Base-by-base conservation (phyloP, 1,140 invertebrate genomes). In the Temnothorax curvispinosus region DNA sequence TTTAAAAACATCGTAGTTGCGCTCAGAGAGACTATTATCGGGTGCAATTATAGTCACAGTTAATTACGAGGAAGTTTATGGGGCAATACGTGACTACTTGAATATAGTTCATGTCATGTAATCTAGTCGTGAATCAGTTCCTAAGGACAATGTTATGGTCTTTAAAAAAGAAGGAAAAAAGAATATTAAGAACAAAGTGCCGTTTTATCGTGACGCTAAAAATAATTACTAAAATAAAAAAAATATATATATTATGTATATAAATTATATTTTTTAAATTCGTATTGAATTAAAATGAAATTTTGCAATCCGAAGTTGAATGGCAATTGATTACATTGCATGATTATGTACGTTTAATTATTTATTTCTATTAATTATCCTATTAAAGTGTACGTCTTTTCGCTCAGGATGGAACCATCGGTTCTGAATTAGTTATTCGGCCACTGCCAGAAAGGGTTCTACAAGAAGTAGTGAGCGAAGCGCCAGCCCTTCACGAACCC, bases 321-420 rank as follows among this genome's bases (percentile, higher is more conserved):
- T 52, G 50, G 18, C 18, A 65, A 6, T 65, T 38, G 64, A 67
- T 7, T 21, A 41, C 18, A 41, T 65, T 65, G 18, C 18, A 38
- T 38, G 38, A 41, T 8, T 41, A 41, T 21, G n/a, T 41, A 9
- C 13, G 18, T 18, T 65, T 65, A 65, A 50, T 72, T 72, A 32
- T 35, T 0, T 18, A 50, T 6, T 2, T 6, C 38, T 27, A 32
- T n/a, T 15, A 75, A 21, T 54, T 52, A 58, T 27, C 21, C 6
- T 21, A 18, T 75, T 58, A 47, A 77, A 77, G 21, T 27, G 7
- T 35, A 56, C 7, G 0, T 64, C 15, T 35, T 76, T 87, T 44
- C 3, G 0, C 8, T 13, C 95, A 99, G 98, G 98, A 99, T 95
- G 98, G 98, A 88, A 98, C 98, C 85, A 98, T 99, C 88, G 98